Evolutionary conservation across 2,888 invertebrate species (phyloP).

Genomic region (Ennomos fuscantarius): DNA sequence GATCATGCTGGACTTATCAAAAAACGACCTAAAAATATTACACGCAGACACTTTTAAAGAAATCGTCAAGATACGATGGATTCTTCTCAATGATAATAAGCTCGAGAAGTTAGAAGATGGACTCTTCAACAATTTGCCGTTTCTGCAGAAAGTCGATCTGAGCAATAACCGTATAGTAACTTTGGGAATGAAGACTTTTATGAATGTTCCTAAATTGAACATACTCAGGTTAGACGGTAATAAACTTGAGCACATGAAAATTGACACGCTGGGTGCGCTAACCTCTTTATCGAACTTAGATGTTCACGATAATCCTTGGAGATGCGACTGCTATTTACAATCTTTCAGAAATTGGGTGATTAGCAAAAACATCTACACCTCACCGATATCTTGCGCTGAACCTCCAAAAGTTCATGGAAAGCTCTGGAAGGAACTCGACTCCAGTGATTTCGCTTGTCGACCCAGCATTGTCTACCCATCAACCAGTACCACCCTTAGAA

Average conservation of each 20-base stretch:
- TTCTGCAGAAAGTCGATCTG: constrained; percentile 90
- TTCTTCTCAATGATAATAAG: constrained; percentile 90
- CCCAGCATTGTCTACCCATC: constrained; percentile 90
- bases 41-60: constrained; percentile 89
- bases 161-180: constrained; percentile 90
- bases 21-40: constrained; percentile 88
- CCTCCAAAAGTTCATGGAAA: constrained; percentile 88
- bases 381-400: constrained; percentile 89
- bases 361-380: constrained; percentile 89
- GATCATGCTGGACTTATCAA: constrained; percentile 93
- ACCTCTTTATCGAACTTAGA: constrained; percentile 89
- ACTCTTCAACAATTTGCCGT: constrained; percentile 90
- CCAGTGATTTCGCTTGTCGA: constrained; percentile 92
- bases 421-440: constrained; percentile 89
- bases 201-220: constrained; percentile 87
- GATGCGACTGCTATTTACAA: constrained; percentile 94
- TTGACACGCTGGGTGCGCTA: constrained; percentile 87
- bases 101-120: constrained; percentile 89
- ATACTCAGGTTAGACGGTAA: constrained; percentile 90
- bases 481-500: constrained; percentile 84
- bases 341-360: constrained; percentile 92
- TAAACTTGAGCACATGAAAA: constrained; percentile 87
- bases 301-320: constrained; percentile 93
- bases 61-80: constrained; percentile 88
- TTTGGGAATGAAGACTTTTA: constrained; percentile 90